Conservation (phyloP, 2,797 vertebrate genomes). For the Erethizon dorsatum region DNA sequence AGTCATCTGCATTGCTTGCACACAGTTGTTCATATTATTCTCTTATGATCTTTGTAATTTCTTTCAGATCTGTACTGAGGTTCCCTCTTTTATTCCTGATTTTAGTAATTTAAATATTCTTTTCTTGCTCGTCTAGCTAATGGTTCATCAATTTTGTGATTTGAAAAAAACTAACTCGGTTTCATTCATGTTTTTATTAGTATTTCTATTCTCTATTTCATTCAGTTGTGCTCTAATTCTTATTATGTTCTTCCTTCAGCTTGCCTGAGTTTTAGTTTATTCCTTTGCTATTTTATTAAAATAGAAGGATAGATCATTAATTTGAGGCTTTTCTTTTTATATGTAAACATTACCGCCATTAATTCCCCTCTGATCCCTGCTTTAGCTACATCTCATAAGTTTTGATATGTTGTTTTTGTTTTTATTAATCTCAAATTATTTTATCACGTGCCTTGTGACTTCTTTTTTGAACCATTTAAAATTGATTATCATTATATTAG, state of each 20-base stretch:
- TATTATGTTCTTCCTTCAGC: neutral
- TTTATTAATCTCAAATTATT: constrained; percentile 46
- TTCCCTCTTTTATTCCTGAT: neutral
- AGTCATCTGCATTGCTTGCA: neutral
- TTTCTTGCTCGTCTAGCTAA: neutral
- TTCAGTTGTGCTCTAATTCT: neutral
- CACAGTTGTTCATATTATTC: neutral
- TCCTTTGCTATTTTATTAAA: constrained; percentile 16
- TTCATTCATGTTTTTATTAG: neutral
- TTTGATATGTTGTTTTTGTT: constrained; percentile 15
- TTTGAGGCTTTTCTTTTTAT: neutral
- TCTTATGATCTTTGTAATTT: neutral
- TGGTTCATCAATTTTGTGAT: neutral
- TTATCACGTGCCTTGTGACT: neutral
- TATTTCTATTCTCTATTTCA: neutral
- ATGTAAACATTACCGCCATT: neutral
- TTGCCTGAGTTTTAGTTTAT: neutral
- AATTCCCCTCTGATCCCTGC: neutral
- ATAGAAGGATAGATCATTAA: neutral
- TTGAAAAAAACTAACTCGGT: neutral
- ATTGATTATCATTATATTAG: neutral
- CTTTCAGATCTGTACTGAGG: neutral
- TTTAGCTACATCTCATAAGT: neutral
- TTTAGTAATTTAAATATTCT: neutral
- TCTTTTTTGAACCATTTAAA: neutral